Evolutionary conservation across 2,797 vertebrate genomes (phyloP).

Genomic region (Sebastes nivosus): DNA sequence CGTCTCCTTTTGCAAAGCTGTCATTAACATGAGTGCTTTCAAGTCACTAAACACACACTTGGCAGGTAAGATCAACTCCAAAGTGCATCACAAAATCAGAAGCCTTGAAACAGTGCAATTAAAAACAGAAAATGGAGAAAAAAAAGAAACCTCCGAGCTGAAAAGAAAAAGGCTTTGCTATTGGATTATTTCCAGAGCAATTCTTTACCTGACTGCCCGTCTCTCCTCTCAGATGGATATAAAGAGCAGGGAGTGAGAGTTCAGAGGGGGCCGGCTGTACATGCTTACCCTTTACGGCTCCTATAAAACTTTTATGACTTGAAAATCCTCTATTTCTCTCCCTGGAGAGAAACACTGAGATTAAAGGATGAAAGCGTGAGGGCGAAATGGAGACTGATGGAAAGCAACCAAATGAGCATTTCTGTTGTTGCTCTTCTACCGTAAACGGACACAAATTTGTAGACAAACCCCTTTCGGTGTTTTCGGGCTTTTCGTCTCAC

Average conservation of each 20-base stretch:
- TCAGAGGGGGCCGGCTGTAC: conserved; percentile 49
- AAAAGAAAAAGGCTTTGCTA: neutral
- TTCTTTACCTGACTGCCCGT: conserved; percentile 36
- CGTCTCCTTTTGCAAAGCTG: neutral
- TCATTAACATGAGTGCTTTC: neutral
- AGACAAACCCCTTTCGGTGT: neutral
- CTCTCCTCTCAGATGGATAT: conserved; percentile 25
- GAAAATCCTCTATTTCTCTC: conserved; percentile 60
- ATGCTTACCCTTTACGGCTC: conserved; percentile 61
- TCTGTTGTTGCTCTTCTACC: neutral
- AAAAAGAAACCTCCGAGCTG: neutral
- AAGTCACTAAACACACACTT: neutral
- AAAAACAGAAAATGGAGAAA: neutral
- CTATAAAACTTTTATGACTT: conserved; percentile 72
- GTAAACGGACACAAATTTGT: conserved; percentile 2
- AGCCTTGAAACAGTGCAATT: neutral
- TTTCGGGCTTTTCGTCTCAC: neutral
- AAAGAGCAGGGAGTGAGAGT: conserved; percentile 48
- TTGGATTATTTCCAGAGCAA: conserved; percentile 26
- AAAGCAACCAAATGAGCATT: conserved; percentile 28
- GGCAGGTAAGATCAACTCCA: neutral
- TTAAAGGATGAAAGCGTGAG: conserved; percentile 49
- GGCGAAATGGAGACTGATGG: conserved; percentile 33
- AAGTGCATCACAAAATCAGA: neutral
- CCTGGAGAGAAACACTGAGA: conserved; percentile 43